Base-by-base conservation (phyloP, 2,797 vertebrate species). In the Zalophus californianus region DNA sequence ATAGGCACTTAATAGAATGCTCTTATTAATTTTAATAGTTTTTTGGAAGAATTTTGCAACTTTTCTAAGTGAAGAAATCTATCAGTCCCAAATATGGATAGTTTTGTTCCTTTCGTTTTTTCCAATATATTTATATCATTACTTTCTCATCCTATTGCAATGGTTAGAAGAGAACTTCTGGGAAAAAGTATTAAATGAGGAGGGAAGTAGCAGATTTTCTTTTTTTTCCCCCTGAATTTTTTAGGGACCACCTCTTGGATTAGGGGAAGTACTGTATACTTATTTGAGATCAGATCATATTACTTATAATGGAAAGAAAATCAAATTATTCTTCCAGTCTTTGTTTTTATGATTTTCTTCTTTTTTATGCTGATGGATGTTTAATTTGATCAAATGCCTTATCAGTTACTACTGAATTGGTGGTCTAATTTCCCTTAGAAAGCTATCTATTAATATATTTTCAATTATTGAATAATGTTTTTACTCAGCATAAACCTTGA, bases 351-450 rank as follows among this genome's bases (percentile, higher is more conserved):
- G 18, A 92, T 60, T 64, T 80, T 92, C 68, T 96, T 54, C 18
- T 87, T 90, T 96, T 73, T 70, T 83, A 93, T 64, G 2, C 6
- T 90, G 15, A 80, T 60, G 62, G 41, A 58, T 75, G 20, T 80
- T 88, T 91, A 95, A 86, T 83, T 95, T 93, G 32, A 94, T 86
- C 70, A 90, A 35, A 72, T 70, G 10, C 0, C 8, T 79, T 84
- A 80, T 93, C 7, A 70, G 48, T 60, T 77, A 35, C 41, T 91
- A 38, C 2, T 70, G 48, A 86, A 35, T 29, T 94, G 20, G 29
- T 62, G 29, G 27, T 44, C 80, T 85, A 44, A 82, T 90, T 96
- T 92, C 18, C n/a, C 96, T 90, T 93, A 90, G 41, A 94, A 93
- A 91, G 44, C 13, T 89, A 87, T 72, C 27, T 73, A 79, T 48